A percentile compares a stretch with the other conserved stretches of the same genome.
These are phyloP conservation scores for Falco peregrinus DNA, from an alignment of 2,797 vertebrate genomes.

Conservation along the genomic window DNA sequence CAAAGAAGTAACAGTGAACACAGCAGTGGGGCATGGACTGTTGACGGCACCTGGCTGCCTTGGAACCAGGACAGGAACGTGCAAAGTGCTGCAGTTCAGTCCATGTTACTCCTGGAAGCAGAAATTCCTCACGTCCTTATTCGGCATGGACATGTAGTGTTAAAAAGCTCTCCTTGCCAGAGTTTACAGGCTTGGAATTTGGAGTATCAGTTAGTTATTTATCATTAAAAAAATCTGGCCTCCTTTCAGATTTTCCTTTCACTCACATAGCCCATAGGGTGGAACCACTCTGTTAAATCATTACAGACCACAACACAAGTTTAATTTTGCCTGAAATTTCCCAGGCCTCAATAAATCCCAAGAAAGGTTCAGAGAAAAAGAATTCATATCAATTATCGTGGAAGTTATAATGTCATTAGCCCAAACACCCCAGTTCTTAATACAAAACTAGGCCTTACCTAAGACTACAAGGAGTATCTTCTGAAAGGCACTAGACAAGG, in stretches of 20 bases:
- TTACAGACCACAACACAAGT: neutral
- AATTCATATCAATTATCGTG: neutral
- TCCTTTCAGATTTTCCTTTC: neutral
- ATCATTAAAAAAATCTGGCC: neutral
- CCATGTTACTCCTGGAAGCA: neutral
- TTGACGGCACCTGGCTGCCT: neutral
- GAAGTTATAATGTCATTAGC: neutral
- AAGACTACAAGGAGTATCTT: slow-evolving; percentile 77
- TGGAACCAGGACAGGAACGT: neutral
- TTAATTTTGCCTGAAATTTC: neutral
- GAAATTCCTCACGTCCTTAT: neutral
- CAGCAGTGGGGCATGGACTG: neutral
- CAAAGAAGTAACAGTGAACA: neutral
- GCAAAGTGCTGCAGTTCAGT: neutral
- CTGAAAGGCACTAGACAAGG: slow-evolving; percentile 76
- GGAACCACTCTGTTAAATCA: neutral
- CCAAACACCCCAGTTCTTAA: neutral
- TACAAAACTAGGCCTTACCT: slow-evolving; percentile 53
- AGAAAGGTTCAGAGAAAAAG: neutral
- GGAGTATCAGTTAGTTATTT: neutral
- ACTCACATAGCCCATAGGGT: neutral
- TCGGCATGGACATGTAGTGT: fast-evolving
- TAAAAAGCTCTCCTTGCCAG: neutral
- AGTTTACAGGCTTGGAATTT: neutral
- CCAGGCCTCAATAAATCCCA: neutral